These are phyloP conservation scores for Nesogale talazaci DNA, from an alignment of 2,113 vertebrate genomes.

Conservation along the genomic window DNA sequence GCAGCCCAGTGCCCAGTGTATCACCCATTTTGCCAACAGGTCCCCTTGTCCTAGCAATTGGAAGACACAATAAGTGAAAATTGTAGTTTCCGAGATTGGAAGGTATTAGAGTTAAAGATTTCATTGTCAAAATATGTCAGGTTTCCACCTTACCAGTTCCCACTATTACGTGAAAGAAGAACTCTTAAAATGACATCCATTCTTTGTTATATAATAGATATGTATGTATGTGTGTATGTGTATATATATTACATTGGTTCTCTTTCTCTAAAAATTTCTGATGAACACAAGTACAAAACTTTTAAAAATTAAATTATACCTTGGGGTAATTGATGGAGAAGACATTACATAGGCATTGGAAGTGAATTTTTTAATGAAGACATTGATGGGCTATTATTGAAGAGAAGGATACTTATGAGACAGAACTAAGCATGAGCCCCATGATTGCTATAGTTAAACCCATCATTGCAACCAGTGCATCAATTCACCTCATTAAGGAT, in stretches of 20 bases:
- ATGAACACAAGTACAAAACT: no score
- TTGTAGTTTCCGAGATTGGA: neutral
- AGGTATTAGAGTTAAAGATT: neutral
- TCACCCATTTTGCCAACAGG: neutral
- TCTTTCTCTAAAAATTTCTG: neutral
- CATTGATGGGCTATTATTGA: constrained; percentile 24
- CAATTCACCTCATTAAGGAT: no score
- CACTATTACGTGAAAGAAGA: neutral
- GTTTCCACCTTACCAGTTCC: neutral
- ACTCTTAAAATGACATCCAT: neutral
- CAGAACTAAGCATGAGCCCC: no score
- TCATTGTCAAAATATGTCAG: neutral
- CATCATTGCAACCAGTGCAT: no score
- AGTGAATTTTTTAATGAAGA: neutral
- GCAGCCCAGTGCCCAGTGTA: neutral
- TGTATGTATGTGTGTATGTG: neutral
- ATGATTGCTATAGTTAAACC: no score
- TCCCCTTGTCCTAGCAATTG: neutral
- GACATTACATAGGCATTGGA: neutral
- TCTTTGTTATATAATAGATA: no score
- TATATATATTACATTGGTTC: neutral
- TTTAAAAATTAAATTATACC: neutral
- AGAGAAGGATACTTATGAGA: neutral
- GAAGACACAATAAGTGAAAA: neutral
- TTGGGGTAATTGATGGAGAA: neutral